phyloP scores from a whole-genome alignment of 2,797 vertebrate species.

The Alfaro cultratus region DNA sequence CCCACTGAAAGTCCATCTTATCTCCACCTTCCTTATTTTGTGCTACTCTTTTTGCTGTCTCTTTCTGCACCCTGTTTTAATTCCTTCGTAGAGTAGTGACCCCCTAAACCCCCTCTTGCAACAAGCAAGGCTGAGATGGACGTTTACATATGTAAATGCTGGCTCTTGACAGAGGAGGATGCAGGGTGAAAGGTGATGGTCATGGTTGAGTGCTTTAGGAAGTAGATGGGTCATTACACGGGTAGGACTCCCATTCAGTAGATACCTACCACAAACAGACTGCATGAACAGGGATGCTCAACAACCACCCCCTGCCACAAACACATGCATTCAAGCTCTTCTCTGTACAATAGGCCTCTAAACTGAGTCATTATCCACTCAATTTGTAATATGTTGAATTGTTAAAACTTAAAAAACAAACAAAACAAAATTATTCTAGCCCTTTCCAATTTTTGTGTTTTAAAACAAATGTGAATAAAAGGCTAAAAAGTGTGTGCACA shows the following conservation, averaged over 20 bases:
- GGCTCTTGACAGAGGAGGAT: constrained; percentile 57
- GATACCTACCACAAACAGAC: constrained; percentile 81
- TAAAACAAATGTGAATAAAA: background rate
- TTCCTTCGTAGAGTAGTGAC: constrained; percentile 41
- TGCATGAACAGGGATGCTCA: constrained; percentile 61
- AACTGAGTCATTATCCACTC: constrained; percentile 55
- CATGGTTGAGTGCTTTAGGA: constrained; percentile 87
- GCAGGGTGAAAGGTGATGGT: constrained; percentile 83
- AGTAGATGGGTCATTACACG: constrained; percentile 81
- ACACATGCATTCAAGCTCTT: constrained; percentile 1
- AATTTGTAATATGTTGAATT: constrained; percentile 22
- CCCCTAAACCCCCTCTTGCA: constrained; percentile 7
- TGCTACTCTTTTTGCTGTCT: constrained; percentile 38
- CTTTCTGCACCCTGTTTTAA: constrained; percentile 50
- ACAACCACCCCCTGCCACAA: constrained; percentile 2
- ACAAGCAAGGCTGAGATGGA: constrained; percentile 51
- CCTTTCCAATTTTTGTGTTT: background rate
- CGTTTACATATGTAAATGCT: constrained; percentile 84
- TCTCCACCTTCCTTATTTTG: constrained; percentile 54
- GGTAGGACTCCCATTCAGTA: constrained; percentile 66
- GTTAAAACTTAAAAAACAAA: background rate
- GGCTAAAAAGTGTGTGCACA: background rate
- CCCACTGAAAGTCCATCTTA: constrained; percentile 23
- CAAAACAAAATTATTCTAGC: background rate
- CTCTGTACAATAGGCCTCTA: constrained; percentile 61